These are phyloP conservation scores for Mormyrus iriodes DNA, from an alignment of 2,113 vertebrate species.

Conservation along the genomic window DNA sequence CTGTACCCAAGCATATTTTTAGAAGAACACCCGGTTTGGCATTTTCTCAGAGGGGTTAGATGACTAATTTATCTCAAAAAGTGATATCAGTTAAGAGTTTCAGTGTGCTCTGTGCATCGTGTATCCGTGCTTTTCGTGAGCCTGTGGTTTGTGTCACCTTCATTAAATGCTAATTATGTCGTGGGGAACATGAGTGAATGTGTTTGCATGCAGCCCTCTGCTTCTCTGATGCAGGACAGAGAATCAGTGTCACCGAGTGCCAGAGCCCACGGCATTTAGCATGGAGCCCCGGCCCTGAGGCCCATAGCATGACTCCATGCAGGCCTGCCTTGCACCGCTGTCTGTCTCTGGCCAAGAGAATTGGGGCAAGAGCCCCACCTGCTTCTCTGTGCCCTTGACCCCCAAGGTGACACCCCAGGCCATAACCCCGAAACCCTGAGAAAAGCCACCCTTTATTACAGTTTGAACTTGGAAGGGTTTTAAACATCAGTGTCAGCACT, in stretches of 20 bases:
- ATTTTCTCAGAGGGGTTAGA: neutral
- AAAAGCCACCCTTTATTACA: conserved; percentile 98
- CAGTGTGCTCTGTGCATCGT: neutral
- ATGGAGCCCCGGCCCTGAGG: neutral
- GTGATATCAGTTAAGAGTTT: neutral
- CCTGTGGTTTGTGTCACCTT: conserved; percentile 3
- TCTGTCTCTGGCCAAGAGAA: neutral
- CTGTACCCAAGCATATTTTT: neutral
- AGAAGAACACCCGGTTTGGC: neutral
- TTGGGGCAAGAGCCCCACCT: conserved; percentile 58
- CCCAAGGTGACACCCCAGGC: conserved; percentile 89
- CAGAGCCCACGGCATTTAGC: neutral
- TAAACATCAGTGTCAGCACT: conserved; percentile 98
- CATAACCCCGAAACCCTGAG: conserved; percentile 85
- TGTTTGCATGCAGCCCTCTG: conserved; percentile 39
- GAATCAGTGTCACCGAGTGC: neutral
- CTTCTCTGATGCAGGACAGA: neutral
- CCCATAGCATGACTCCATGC: conserved; percentile 12
- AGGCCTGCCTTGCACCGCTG: neutral
- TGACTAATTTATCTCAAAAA: conserved; percentile 6
- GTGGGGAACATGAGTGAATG: conserved; percentile 22
- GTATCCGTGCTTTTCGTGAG: neutral
- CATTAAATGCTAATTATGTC: neutral
- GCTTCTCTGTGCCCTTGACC: conserved; percentile 81
- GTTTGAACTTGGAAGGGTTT: conserved; percentile 95